These are phyloP conservation scores for Eulithis prunata DNA, from an alignment of 2,888 invertebrate species.

Conservation along the genomic window DNA sequence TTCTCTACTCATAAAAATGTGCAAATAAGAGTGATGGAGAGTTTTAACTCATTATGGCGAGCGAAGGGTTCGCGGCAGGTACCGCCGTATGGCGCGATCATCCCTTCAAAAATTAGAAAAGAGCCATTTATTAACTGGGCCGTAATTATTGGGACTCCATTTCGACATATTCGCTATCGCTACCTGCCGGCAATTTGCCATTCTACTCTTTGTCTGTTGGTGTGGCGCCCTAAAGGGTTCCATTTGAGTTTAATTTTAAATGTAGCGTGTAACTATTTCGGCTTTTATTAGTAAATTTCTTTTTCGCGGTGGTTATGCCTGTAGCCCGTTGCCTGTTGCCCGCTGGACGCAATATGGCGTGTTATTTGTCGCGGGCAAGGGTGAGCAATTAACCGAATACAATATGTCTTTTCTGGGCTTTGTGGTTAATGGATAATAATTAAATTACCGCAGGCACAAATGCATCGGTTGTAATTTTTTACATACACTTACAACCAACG, in stretches of 20 bases:
- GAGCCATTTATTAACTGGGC: constrained; percentile 82
- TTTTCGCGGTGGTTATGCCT: constrained; percentile 79
- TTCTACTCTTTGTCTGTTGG: constrained; percentile 82
- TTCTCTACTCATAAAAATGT: constrained; percentile 46
- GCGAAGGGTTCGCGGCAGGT: constrained; percentile 79
- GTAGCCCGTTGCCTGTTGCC: constrained; percentile 60
- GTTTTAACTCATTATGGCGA: constrained; percentile 68
- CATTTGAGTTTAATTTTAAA: constrained; percentile 71
- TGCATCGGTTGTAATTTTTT: constrained; percentile 29
- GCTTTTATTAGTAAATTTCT: constrained; percentile 81
- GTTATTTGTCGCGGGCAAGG: constrained; percentile 70
- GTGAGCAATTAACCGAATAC: constrained; percentile 79
- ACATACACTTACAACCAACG: constrained; percentile 1
- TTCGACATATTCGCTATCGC: constrained; percentile 82
- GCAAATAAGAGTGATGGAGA: constrained; percentile 66
- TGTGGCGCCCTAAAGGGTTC: constrained; percentile 84
- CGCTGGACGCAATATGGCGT: constrained; percentile 82
- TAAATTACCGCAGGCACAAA: constrained; percentile 51
- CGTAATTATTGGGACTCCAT: constrained; percentile 80
- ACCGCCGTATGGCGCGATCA: constrained; percentile 80
- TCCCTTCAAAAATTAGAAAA: constrained; percentile 81
- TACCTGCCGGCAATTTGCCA: constrained; percentile 84
- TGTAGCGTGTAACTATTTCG: constrained; percentile 81
- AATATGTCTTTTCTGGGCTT: constrained; percentile 68
- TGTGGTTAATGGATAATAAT: constrained; percentile 68